Evolutionary conservation across 2,888 invertebrate genomes (phyloP).

Genomic region (Amblyjoppa proteus): DNA sequence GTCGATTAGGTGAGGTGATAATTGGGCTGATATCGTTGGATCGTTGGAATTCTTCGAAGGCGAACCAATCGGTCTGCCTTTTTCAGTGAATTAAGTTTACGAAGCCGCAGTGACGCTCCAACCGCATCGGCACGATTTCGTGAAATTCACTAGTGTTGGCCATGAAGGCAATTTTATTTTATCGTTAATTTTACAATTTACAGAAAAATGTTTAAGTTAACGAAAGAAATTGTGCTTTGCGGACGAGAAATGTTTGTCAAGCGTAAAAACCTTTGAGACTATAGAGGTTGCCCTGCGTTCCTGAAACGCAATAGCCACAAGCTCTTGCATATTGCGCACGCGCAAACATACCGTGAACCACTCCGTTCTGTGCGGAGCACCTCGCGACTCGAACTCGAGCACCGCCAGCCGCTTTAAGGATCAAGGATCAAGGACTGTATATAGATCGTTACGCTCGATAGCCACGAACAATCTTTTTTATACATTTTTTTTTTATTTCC

Average conservation of each 20-base stretch:
- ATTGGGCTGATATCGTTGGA: neutral
- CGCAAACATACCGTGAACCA: conserved; percentile 31
- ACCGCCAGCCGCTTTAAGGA: conserved; percentile 60
- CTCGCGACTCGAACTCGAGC: conserved; percentile 39
- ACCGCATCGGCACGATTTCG: neutral
- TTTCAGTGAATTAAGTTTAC: neutral
- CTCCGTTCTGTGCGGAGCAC: conserved; percentile 3
- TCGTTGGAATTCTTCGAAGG: neutral
- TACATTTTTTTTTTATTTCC: conserved; percentile 30
- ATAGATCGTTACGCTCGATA: conserved; percentile 69
- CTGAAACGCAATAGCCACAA: conserved; percentile 27
- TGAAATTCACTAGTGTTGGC: neutral
- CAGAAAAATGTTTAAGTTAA: neutral
- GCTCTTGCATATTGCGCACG: conserved; percentile 12
- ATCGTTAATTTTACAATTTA: neutral
- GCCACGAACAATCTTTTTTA: conserved; percentile 52
- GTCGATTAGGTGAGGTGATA: neutral
- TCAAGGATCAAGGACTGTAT: conserved; percentile 69
- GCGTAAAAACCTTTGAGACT: neutral
- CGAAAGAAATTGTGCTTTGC: neutral
- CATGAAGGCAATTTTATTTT: neutral
- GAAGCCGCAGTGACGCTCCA: neutral
- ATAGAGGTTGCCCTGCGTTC: neutral
- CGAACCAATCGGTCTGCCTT: neutral
- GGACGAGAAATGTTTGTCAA: neutral